Evolutionary conservation across 2,113 vertebrate genomes (phyloP).

Genomic region (Urocolius indicus): DNA sequence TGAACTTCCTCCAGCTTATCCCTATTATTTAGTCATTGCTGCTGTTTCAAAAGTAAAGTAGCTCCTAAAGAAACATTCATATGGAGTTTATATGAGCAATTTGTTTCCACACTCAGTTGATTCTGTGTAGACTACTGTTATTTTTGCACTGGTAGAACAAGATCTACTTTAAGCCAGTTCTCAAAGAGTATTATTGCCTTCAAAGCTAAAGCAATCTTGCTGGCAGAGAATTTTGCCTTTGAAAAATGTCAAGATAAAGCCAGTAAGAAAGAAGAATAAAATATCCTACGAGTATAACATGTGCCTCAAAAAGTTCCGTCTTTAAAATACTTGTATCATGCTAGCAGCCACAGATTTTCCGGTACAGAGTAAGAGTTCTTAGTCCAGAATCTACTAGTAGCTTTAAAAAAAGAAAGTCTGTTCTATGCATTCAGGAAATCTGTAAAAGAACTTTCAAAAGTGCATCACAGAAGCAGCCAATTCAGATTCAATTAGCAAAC

Average conservation of each 20-base stretch:
- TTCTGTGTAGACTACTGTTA: neutral
- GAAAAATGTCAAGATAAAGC: conserved; percentile 9
- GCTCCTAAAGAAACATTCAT: neutral
- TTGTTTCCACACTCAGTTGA: neutral
- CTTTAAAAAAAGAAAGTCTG: neutral
- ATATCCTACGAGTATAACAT: neutral
- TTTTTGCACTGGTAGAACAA: neutral
- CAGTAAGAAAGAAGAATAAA: neutral
- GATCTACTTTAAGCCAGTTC: neutral
- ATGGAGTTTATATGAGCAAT: neutral
- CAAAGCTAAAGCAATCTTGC: neutral
- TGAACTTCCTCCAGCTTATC: neutral
- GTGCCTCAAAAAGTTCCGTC: neutral
- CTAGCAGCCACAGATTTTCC: neutral
- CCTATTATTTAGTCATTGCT: neutral
- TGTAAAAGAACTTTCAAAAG: neutral
- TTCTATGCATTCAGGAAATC: neutral
- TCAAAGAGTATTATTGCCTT: neutral
- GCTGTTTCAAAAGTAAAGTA: neutral
- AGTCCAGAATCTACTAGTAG: neutral
- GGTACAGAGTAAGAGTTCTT: neutral
- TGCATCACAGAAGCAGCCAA: neutral
- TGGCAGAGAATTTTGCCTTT: neutral
- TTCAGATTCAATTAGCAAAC: neutral
- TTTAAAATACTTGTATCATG: neutral